phyloP scores from a whole-genome alignment of 1,140 invertebrate species.

The Neodiprion virginianus region DNA sequence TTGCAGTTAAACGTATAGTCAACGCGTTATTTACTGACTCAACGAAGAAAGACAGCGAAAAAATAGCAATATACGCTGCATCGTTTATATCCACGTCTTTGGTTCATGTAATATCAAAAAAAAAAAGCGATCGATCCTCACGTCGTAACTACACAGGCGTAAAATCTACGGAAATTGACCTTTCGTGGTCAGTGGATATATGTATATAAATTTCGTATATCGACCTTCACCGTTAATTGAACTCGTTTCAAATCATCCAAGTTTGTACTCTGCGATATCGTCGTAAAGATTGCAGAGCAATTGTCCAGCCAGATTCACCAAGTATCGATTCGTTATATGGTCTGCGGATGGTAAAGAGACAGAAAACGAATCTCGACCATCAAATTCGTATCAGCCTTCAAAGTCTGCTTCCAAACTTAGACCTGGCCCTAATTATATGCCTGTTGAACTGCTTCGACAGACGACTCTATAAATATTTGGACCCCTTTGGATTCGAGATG shows the following conservation, averaged over 20 bases:
- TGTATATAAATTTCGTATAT: not conserved
- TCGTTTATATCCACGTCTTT: too few species aligned
- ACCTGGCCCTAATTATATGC: too few species aligned
- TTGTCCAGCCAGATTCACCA: not conserved
- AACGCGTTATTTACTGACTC: not conserved
- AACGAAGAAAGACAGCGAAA: too few species aligned
- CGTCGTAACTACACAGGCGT: not conserved
- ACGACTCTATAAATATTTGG: slow-evolving; percentile 6
- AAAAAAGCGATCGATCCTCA: not conserved
- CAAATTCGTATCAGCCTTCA: too few species aligned
- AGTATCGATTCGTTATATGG: too few species aligned
- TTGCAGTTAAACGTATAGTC: not conserved
- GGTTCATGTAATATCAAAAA: too few species aligned
- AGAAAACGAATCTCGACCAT: too few species aligned
- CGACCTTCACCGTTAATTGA: not conserved
- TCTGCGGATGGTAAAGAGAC: too few species aligned
- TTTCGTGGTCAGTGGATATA: not conserved
- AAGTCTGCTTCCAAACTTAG: too few species aligned
- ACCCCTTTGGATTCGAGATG: not conserved
- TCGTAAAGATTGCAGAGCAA: not conserved
- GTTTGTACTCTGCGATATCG: not conserved
- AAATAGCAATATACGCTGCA: too few species aligned
- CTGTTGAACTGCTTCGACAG: too few species aligned
- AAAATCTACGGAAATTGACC: not conserved
- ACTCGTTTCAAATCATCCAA: not conserved